Base-by-base conservation (phyloP, 2,113 vertebrate genomes). In the Stictonetta naevosa region DNA sequence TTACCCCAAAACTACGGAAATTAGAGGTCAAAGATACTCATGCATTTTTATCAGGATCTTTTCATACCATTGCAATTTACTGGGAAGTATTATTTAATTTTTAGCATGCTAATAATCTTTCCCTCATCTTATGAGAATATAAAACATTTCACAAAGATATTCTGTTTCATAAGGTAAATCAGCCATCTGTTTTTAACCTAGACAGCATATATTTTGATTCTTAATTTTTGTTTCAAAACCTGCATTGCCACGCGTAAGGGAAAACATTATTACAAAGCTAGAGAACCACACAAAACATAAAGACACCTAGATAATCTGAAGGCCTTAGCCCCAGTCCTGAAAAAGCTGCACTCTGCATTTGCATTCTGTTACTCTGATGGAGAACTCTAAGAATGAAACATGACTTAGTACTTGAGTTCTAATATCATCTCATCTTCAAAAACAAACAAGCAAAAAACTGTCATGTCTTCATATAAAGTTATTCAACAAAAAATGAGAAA, bases 331-430 rank as follows among this genome's bases (percentile, higher is more conserved):
- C 25, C 40, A 13, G 46, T 60, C 33, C 55, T 42, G 42, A 50
- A 67, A 56, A 48, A 59, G 55, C 0, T 76, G 17, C 6, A 28
- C 60, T 72, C 34, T 34, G 17, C 10, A 53, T 71, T 40, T 66
- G 8, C 15, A 31, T 67, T 72, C 60, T 80, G 8, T 29, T 58
- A 50, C 28, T 50, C 50, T 29, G 58, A 2, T 4, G 23, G 74
- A 8, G 3, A 83, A 63, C 8, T 63, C 21, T 48, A 58, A 91
- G 80, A 60, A 33, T n/a, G 13, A 82, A 59, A 80, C 26, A 29
- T 28, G 3, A 42, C 11, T 75, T 44, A 13, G 1, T 36, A 26
- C 6, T n/a, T 0, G 0, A 38, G 31, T 72, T 76, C 42, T 59
- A 36, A 60, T 17, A 11, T 10, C 23, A 73, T 10, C 26, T 38